Conservation (phyloP, 2,113 vertebrate species). For the Phasianus colchicus region DNA sequence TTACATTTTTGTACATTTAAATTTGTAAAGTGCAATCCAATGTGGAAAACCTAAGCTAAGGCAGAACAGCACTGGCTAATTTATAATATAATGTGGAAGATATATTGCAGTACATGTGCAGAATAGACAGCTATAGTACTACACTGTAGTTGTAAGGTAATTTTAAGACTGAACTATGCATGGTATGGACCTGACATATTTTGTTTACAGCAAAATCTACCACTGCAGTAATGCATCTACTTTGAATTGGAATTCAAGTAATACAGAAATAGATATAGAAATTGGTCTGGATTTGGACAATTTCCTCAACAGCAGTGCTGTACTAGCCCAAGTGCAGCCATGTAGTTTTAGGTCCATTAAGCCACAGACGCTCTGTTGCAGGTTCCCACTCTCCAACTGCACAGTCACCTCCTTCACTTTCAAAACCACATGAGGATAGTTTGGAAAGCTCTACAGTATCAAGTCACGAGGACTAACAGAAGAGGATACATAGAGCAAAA, state of each 20-base stretch:
- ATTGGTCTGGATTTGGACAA: not conserved
- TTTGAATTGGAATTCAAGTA: not conserved
- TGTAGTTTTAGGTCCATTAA: not conserved
- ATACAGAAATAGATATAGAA: not conserved
- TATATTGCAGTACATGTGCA: not conserved
- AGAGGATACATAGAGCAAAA: not conserved
- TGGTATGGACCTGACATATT: not conserved
- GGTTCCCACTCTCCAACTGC: not conserved
- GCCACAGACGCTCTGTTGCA: not conserved
- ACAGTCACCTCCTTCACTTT: not conserved
- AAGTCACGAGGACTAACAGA: not conserved
- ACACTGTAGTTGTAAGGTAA: not conserved
- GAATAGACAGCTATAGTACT: not conserved
- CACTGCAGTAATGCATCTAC: not conserved
- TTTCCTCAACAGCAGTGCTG: not conserved
- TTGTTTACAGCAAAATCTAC: not conserved
- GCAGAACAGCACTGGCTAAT: not conserved
- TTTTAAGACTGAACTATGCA: not conserved
- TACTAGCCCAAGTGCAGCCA: not conserved
- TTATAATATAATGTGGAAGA: not conserved
- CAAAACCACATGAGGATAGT: not conserved
- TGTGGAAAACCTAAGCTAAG: not conserved
- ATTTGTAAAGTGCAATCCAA: not conserved
- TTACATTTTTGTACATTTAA: not conserved
- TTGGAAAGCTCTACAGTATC: not conserved